phyloP scores from a whole-genome alignment of 2,797 vertebrate genomes.

The Gymnodraco acuticeps region DNA sequence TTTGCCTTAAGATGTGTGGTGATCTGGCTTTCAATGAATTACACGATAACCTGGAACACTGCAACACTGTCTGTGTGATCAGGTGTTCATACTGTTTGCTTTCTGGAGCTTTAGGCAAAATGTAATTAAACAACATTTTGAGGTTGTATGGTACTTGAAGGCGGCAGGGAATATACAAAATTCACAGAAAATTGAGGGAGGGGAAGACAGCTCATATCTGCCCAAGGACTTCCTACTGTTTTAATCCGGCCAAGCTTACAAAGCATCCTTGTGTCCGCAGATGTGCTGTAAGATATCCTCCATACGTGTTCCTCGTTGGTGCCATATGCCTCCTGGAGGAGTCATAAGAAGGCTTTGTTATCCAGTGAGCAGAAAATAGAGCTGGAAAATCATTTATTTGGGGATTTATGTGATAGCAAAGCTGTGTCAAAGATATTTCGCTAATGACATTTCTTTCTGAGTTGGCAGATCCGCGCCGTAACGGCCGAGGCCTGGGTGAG shows the following conservation, averaged over 20 bases:
- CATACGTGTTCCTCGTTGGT: not conserved
- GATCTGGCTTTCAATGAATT: no score
- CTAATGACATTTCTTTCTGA: conserved; percentile 53
- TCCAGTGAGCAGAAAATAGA: conserved; percentile 47
- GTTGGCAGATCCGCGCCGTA: conserved; percentile 37
- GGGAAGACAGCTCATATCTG: not conserved
- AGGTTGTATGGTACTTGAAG: not conserved
- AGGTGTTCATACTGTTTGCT: not conserved
- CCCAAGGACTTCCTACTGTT: conserved; percentile 1
- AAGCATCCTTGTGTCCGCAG: not conserved
- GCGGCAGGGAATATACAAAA: not conserved
- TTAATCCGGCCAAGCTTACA: conserved; percentile 20
- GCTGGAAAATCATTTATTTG: conserved; percentile 43
- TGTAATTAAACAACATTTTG: not conserved
- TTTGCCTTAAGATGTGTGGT: no score
- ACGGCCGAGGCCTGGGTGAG: conserved; percentile 40
- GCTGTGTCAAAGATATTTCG: conserved; percentile 52
- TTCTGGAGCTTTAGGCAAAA: conserved; percentile 8
- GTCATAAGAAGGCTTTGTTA: conserved; percentile 40
- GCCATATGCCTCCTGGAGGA: conserved; percentile 4
- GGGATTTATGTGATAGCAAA: conserved; percentile 37
- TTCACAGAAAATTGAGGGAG: not conserved
- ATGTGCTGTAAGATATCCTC: conserved; percentile 8
- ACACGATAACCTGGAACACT: no score
- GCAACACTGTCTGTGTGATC: not conserved